Percentiles rank a stretch among this genome's conserved stretches.
Conservation (phyloP, 2,797 vertebrate species). For the Sebastes nivosus region DNA sequence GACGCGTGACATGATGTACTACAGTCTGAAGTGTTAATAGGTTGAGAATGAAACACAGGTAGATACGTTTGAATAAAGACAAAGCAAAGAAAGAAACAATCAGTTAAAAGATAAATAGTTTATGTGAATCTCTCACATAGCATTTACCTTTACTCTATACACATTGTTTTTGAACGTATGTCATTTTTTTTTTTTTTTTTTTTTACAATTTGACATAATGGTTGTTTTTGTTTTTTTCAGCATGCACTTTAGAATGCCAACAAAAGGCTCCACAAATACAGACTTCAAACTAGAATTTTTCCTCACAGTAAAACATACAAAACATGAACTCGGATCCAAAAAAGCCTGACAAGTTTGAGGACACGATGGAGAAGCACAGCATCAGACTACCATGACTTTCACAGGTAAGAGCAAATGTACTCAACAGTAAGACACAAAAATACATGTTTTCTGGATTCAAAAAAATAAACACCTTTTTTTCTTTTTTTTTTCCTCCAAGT, state of each 20-base stretch:
- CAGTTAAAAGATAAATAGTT: conserved; percentile 81
- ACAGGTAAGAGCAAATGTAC: conserved; percentile 81
- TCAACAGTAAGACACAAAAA: conserved; percentile 89
- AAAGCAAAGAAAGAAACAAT: conserved; percentile 51
- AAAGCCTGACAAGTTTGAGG: conserved; percentile 79
- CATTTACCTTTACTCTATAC: conserved; percentile 78
- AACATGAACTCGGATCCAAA: conserved; percentile 80
- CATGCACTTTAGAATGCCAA: conserved; percentile 92
- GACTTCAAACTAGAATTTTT: conserved; percentile 82
- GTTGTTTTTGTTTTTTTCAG: conserved; percentile 73
- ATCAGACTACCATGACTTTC: conserved; percentile 83
- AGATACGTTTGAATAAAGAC: not conserved
- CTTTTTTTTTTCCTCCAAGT: conserved; percentile 45
- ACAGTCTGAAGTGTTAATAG: not conserved
- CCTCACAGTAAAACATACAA: conserved; percentile 81
- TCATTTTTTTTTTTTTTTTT: conserved; percentile 50
- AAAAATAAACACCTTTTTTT: conserved; percentile 77
- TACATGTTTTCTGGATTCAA: conserved; percentile 76
- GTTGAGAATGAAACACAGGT: not conserved
- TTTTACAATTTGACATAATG: conserved; percentile 82
- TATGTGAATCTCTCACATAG: conserved; percentile 80
- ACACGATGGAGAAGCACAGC: conserved; percentile 84
- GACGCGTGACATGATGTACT: not conserved
- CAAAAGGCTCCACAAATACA: conserved; percentile 88
- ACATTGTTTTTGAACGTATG: conserved; percentile 70